phyloP scores from a whole-genome alignment of 2,113 vertebrate species.

The Scalopus aquaticus region DNA sequence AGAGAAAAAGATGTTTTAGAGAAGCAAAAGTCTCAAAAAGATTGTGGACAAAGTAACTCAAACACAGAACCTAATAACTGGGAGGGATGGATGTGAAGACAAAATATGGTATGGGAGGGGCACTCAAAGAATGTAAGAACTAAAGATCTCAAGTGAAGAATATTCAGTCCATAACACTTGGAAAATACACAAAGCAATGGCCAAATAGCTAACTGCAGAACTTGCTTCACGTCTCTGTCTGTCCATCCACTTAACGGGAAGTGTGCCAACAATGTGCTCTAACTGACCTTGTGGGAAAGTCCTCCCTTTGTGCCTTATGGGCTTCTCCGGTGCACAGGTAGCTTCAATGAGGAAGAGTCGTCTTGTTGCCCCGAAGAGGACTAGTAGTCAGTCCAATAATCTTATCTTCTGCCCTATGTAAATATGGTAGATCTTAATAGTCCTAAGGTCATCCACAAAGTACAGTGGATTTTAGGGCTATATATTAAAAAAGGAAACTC shows the following conservation, averaged over 20 bases:
- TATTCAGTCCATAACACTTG: conserved; percentile 57
- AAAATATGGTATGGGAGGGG: conserved; percentile 4
- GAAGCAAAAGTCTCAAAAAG: conserved; percentile 49
- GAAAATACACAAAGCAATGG: conserved; percentile 10
- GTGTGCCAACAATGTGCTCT: conserved; percentile 82
- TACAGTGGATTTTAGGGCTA: conserved; percentile 71
- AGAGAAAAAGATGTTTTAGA: conserved; percentile 66
- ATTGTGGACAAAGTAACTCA: conserved; percentile 48
- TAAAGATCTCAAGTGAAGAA: conserved; percentile 59
- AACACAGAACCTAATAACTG: conserved; percentile 53
- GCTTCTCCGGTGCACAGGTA: conserved; percentile 84
- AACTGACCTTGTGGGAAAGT: conserved; percentile 88
- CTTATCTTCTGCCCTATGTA: conserved; percentile 89
- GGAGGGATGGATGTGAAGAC: conserved; percentile 35
- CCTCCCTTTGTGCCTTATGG: conserved; percentile 87
- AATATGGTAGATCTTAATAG: conserved; percentile 88
- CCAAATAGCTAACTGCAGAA: conserved; percentile 59
- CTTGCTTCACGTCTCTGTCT: conserved; percentile 71
- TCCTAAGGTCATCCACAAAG: conserved; percentile 84
- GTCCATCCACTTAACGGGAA: conserved; percentile 70
- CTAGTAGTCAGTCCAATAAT: conserved; percentile 88
- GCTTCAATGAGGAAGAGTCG: conserved; percentile 86
- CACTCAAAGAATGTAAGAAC: conserved; percentile 54
- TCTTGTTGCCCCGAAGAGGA: conserved; percentile 86
- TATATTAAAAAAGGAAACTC: conserved; percentile 48